phyloP scores from a whole-genome alignment of 2,888 invertebrate species.

The Erebia ligea region DNA sequence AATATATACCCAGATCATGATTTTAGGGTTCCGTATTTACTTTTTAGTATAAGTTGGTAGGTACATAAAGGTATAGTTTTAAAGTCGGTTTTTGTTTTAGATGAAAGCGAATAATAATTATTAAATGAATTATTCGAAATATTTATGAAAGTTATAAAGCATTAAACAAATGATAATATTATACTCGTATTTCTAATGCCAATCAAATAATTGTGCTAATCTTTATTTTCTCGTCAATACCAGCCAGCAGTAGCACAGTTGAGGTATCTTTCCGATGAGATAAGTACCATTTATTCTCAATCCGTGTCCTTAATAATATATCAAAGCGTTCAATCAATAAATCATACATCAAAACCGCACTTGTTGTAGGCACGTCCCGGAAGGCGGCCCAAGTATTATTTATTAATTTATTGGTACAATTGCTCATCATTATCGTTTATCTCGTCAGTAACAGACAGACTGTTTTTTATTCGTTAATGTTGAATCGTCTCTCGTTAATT shows the following conservation, averaged over 20 bases:
- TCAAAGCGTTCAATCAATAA: not conserved
- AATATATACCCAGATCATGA: too few relatives aligned
- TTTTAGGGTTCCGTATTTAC: too few relatives aligned
- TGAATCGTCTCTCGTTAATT: conserved; percentile 51
- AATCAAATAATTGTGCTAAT: too few relatives aligned
- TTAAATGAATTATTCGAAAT: not conserved
- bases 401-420: conserved; percentile 3
- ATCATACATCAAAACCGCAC: conserved; percentile 4
- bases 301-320: not conserved
- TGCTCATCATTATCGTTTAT: conserved; percentile 7
- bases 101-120: too few relatives aligned
- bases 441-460: conserved; percentile 17
- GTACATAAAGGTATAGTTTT: too few relatives aligned
- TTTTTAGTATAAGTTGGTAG: too few relatives aligned
- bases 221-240: not conserved
- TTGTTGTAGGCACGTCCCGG: not conserved
- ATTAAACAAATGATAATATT: too few relatives aligned
- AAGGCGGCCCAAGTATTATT: not conserved
- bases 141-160: too few relatives aligned
- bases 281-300: not conserved
- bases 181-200: too few relatives aligned
- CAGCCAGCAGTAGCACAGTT: not conserved
- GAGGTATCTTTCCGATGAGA: not conserved
- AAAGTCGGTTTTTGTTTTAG: too few relatives aligned
- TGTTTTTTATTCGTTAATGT: conserved; percentile 27